These are phyloP conservation scores for Rhagonycha fulva DNA, from an alignment of 2,888 invertebrate genomes.

Conservation along the genomic window DNA sequence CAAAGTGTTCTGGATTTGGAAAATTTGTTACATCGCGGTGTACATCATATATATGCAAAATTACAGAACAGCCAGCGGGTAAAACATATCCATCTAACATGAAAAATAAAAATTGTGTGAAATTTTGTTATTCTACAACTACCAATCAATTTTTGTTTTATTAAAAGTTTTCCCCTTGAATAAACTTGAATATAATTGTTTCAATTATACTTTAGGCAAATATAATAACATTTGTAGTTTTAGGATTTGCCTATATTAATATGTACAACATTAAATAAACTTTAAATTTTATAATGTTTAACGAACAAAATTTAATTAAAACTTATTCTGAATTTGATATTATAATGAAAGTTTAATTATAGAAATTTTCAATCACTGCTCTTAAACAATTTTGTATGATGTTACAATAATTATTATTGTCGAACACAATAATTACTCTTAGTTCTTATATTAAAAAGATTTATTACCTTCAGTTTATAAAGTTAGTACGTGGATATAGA, in stretches of 20 bases:
- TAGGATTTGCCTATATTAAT: neutral
- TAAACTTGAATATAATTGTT: neutral
- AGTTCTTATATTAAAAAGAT: neutral
- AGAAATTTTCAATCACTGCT: neutral
- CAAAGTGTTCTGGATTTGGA: slow-evolving; percentile 43
- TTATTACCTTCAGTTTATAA: too few species aligned
- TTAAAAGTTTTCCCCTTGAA: neutral
- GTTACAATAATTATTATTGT: neutral
- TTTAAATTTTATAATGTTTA: neutral
- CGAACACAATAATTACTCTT: neutral
- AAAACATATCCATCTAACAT: slow-evolving; percentile 40
- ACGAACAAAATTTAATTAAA: neutral
- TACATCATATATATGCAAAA: slow-evolving; percentile 40
- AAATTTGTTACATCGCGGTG: slow-evolving; percentile 49
- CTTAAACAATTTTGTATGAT: neutral
- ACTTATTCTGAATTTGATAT: neutral
- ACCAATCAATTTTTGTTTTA: neutral
- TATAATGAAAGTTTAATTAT: neutral
- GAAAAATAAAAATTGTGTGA: neutral
- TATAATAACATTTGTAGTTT: neutral
- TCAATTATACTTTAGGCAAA: neutral
- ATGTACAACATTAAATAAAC: neutral
- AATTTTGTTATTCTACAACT: too few species aligned
- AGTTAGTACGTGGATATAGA: neutral
- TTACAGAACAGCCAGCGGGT: slow-evolving; percentile 41